phyloP scores from a whole-genome alignment of 2,797 vertebrate genomes.

The Gymnothorax reevesii region DNA sequence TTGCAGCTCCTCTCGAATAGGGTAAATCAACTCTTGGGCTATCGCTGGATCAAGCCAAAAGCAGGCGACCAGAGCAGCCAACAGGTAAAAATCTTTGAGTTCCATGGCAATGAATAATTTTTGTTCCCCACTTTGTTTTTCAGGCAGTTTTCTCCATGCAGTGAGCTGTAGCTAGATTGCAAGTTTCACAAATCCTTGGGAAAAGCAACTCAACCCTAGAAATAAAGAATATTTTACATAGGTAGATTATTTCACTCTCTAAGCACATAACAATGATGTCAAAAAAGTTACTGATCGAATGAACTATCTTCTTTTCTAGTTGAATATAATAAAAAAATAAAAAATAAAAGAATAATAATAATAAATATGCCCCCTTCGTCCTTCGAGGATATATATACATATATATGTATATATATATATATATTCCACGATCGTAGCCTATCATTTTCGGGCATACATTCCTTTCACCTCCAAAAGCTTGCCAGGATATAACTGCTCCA shows the following conservation, averaged over 20 bases:
- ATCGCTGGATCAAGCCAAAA: conserved; percentile 95
- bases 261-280: background rate
- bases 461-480: conserved; percentile 45
- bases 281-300: too few species aligned
- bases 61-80: conserved; percentile 92
- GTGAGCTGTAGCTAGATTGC: conserved; percentile 69
- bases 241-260: conserved; percentile 51
- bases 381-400: background rate
- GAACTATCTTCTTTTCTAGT: too few species aligned
- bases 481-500: conserved; percentile 54
- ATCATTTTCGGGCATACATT: conserved; percentile 24
- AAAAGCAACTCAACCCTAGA: conserved; percentile 85
- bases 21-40: conserved; percentile 98
- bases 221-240: conserved; percentile 74
- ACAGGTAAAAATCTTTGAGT: conserved; percentile 99
- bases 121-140: conserved; percentile 72
- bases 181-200: conserved; percentile 80
- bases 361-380: background rate
- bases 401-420: background rate
- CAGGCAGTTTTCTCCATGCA: conserved; percentile 79
- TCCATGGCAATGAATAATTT: conserved; percentile 87
- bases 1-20: conserved; percentile 97
- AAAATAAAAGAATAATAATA: background rate
- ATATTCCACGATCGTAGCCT: background rate
- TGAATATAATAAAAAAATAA: background rate